phyloP scores from a whole-genome alignment of 2,888 invertebrate genomes.

The Drosophila meridionalis region DNA sequence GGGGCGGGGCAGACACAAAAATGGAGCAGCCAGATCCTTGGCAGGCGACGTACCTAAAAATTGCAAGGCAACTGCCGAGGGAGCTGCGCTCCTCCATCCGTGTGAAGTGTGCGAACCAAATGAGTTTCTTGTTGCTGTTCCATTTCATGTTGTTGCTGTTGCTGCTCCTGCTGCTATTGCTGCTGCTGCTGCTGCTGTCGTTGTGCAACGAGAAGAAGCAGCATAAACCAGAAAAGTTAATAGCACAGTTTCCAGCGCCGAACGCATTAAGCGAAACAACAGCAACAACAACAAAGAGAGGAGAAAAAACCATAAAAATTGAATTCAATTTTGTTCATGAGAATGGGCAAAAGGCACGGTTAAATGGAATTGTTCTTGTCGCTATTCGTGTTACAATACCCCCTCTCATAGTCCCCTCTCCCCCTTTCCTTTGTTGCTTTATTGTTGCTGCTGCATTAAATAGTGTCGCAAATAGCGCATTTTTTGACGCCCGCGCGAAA shows the following conservation, averaged over 20 bases:
- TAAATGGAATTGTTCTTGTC: conserved; percentile 39
- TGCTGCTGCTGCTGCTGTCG: conserved; percentile 5
- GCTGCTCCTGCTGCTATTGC: conserved; percentile 9
- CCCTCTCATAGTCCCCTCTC: too few species aligned
- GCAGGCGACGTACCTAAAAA: conserved; percentile 46
- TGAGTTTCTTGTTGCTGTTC: conserved; percentile 56
- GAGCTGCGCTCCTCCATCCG: conserved; percentile 18
- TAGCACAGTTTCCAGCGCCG: conserved; percentile 48
- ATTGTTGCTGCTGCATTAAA: conserved; percentile 43
- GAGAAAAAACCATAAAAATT: conserved; percentile 49
- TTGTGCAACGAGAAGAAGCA: conserved; percentile 11
- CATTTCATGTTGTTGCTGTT: conserved; percentile 6
- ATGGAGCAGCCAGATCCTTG: conserved; percentile 67
- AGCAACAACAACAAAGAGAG: not conserved
- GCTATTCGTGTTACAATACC: not conserved
- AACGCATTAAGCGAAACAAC: conserved; percentile 57
- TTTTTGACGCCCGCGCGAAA: conserved; percentile 54
- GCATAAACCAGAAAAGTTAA: conserved; percentile 51
- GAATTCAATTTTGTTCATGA: conserved; percentile 63
- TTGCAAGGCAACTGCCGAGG: conserved; percentile 37
- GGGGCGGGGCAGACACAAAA: conserved; percentile 15
- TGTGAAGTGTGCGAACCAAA: conserved; percentile 64
- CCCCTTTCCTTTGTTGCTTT: not conserved
- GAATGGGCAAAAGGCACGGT: conserved; percentile 21
- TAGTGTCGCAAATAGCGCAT: conserved; percentile 69